Conservation (phyloP, 2,797 vertebrate genomes). For the Antrozous pallidus region DNA sequence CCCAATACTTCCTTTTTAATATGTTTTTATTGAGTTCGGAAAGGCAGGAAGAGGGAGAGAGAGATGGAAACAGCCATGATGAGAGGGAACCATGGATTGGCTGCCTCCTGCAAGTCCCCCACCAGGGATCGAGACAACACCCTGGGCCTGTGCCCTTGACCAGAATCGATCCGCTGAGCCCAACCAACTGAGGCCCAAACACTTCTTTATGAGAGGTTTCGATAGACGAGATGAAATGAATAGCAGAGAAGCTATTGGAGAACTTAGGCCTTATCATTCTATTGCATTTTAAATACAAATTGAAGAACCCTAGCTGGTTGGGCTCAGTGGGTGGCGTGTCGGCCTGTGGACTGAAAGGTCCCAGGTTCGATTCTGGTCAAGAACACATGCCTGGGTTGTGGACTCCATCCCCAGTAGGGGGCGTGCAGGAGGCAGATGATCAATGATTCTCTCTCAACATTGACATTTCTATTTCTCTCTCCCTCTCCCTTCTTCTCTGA, state of each 20-base stretch:
- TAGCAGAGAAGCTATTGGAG: neutral
- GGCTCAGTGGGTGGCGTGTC: neutral
- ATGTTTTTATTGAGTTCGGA: too few relatives aligned
- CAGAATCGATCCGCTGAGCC: too few relatives aligned
- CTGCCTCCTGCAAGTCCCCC: too few relatives aligned
- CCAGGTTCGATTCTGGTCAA: neutral
- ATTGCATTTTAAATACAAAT: conserved; percentile 32
- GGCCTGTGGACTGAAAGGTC: neutral
- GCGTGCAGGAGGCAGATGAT: too few relatives aligned
- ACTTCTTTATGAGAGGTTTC: neutral
- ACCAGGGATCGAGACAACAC: too few relatives aligned
- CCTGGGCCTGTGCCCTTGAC: too few relatives aligned
- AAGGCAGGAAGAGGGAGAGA: too few relatives aligned
- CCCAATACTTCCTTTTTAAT: neutral
- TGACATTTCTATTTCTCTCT: too few relatives aligned
- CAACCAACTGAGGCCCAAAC: neutral
- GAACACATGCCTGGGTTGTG: neutral
- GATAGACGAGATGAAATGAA: conserved; percentile 31
- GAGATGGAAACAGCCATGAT: too few relatives aligned
- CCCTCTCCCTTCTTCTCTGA: too few relatives aligned
- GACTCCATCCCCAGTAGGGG: neutral
- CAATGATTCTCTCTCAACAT: too few relatives aligned
- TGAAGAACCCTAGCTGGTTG: neutral
- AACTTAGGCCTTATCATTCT: neutral
- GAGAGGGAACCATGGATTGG: too few relatives aligned